These are phyloP conservation scores for Anoplopoma fimbria DNA, from an alignment of 2,113 vertebrate genomes.

Conservation along the genomic window DNA sequence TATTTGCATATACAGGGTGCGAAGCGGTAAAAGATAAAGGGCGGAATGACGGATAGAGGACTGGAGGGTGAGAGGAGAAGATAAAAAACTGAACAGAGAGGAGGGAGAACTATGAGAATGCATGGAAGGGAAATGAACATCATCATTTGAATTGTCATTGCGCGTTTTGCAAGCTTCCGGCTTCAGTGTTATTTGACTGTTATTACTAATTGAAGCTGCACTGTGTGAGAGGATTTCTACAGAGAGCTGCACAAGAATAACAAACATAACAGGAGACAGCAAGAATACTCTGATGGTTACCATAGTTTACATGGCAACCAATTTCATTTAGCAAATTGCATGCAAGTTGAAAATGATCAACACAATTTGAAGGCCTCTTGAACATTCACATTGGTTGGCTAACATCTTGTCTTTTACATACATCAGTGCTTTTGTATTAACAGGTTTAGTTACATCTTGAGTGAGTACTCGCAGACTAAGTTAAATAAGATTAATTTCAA, in stretches of 20 bases:
- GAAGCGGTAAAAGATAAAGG: slow-evolving; percentile 33
- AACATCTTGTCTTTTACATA: background rate
- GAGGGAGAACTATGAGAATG: background rate
- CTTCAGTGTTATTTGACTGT: background rate
- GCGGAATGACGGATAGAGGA: background rate
- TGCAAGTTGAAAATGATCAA: slow-evolving; percentile 10
- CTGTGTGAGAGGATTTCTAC: background rate
- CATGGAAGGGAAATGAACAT: slow-evolving; percentile 1
- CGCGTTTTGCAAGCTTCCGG: slow-evolving; percentile 8
- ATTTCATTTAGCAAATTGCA: background rate
- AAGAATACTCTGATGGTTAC: background rate
- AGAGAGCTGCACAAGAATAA: background rate
- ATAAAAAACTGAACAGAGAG: background rate
- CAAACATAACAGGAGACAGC: background rate
- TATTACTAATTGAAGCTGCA: background rate
- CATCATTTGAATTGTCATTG: slow-evolving; percentile 9
- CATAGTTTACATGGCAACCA: slow-evolving; percentile 22
- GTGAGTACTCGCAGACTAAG: background rate
- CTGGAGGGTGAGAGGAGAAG: background rate
- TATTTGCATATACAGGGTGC: slow-evolving; percentile 62
- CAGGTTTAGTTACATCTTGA: background rate
- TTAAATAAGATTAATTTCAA: background rate
- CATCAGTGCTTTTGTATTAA: background rate
- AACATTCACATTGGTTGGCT: background rate
- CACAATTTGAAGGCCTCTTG: slow-evolving; percentile 13